These are phyloP conservation scores for Synergus umbraculus DNA, from an alignment of 2,888 invertebrate genomes.

Conservation along the genomic window DNA sequence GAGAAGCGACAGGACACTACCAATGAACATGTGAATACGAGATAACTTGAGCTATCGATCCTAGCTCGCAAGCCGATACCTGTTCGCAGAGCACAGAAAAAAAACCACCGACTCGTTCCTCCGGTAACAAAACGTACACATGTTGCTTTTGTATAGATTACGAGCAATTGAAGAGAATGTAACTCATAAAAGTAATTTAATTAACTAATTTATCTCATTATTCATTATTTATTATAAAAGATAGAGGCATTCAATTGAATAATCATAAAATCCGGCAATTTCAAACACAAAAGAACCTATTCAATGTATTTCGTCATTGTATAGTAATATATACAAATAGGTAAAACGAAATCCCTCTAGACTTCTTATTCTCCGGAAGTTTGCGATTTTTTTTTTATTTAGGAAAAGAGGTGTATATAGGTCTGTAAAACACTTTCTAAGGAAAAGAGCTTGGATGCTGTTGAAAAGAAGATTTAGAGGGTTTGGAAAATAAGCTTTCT, in stretches of 20 bases:
- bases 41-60: slow-evolving; percentile 56
- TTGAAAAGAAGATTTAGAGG: slow-evolving; percentile 36
- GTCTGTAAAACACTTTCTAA: slow-evolving; percentile 36
- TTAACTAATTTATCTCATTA: no score
- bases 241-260: neutral
- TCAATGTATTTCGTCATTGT: neutral
- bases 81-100: slow-evolving; percentile 42
- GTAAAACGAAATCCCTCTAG: slow-evolving; percentile 15
- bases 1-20: slow-evolving; percentile 51
- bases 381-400: slow-evolving; percentile 14
- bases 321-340: neutral
- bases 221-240: no score
- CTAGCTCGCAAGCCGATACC: slow-evolving; percentile 41
- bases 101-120: neutral
- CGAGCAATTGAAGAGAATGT: no score
- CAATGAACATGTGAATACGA: slow-evolving; percentile 52
- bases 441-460: slow-evolving; percentile 21
- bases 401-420: slow-evolving; percentile 8
- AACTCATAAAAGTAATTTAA: no score
- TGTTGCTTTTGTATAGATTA: slow-evolving; percentile 3
- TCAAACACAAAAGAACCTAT: slow-evolving; percentile 10
- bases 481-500: slow-evolving; percentile 40
- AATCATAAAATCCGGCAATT: neutral
- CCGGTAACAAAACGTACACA: slow-evolving; percentile 11
- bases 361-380: neutral